Base-by-base conservation (phyloP, 2,797 vertebrate genomes). In the Heliangelus exortis region DNA sequence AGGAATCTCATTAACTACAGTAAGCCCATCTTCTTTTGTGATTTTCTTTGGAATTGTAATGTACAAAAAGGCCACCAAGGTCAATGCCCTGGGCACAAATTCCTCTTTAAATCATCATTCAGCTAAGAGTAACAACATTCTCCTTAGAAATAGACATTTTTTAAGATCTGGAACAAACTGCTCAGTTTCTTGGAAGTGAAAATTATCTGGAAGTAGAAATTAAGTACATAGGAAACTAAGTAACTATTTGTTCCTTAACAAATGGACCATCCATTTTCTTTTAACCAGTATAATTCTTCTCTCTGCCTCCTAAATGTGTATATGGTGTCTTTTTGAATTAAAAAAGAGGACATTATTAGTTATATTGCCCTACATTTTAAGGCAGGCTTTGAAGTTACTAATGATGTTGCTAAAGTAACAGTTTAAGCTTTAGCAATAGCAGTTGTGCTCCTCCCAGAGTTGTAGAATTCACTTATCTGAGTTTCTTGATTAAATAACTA, bases 1-100 rank as follows among this genome's bases (percentile, higher is more conserved):
- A 96, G 97, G 98, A 98, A 98, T 98, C 98, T 98, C 92, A 93
- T 98, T 98, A 98, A 98, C 98, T 98, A 97, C 95, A 96, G 96
- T 96, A 84, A 96, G 97, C 95, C 96, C 97, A 95, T 98, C 97
- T 97, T 98, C 97, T 98, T 98, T 97, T 97, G 97, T 97, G 97
- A 97, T 98, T 98, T 98, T 97, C 98, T 98, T 98, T 93, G 95
- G 98, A 97, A 98, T 97, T 98, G 97, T 97, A 97, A 98, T 97
- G 97, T 97, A 96, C 89, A 84, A 84, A 96, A 95, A 97, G 98
- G 97, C 97, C 97, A 96, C 90, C 62, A 90, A 98, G 98, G 98
- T 98, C 98, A 98, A 93, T 89, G 97, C 98, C 98, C 97, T 84
- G 96, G 97, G 98, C 98, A 95, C 96, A 97, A 97, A 98, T 98